Evolutionary conservation across 1,140 invertebrate species (phyloP), one percentile per base, ranked within the genome.

Genomic region (Heliconius nattereri): DNA sequence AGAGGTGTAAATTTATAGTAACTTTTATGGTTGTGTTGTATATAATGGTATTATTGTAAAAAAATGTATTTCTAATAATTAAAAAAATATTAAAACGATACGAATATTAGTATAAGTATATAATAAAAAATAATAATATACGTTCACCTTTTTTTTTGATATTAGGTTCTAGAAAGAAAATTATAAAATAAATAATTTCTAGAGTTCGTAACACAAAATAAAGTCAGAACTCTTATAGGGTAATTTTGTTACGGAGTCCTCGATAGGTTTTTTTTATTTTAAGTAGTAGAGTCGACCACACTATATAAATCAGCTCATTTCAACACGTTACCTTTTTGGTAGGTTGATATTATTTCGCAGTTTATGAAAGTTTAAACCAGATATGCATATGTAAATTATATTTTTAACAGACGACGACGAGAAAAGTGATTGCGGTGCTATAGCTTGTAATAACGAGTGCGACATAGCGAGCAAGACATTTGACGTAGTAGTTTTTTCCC

Each of bases 401-500:
- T 60, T 60, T 60, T n/a, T 23, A 60, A 60, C 57, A 60, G 57
- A 60, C 57, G 23, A 60, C 57, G n/a, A n/a, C n/a, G n/a, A n/a
- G n/a, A 26, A 20, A 60, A 60, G 23, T 57, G 54, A 57, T 57
- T 57, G n/a, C 54, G 52, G 19, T 19, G 3, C 16, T 54, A 0
- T 20, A 54, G 5, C 2, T n/a, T n/a, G n/a, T n/a, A n/a, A 37
- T 75, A 60, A 20, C 52, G 19, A 37, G 13, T 40, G 37, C 9
- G 37, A 40, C 37, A 40, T 3, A 26, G 32, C 73, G 19, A 37
- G 16, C 32, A 66, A 66, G 20, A 76, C 19, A 80, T 80, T 76
- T 23, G 60, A 71, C 9, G 45, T 26, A 60, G 75, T 54, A 76
- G 60, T 76, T 72, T 40, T 75, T 74, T 37, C 52, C 54, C 57